Conservation (phyloP, 2,113 vertebrate species). For the Agapornis roseicollis region DNA sequence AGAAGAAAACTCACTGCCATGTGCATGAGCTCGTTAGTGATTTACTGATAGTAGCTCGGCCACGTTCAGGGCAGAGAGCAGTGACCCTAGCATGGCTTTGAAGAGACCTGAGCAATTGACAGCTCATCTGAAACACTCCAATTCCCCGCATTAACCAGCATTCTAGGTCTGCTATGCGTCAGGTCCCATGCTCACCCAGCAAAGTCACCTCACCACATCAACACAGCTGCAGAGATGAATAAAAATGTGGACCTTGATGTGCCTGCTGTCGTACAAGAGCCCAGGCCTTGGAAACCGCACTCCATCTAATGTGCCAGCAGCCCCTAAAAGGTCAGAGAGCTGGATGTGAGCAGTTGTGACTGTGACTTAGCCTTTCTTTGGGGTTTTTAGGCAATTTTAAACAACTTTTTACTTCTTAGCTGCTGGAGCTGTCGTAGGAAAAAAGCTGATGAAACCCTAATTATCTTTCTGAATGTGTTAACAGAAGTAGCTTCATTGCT, state of each 20-base stretch:
- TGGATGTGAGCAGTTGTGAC: not conserved
- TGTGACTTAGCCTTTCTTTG: not conserved
- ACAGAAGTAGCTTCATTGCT: not conserved
- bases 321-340: not conserved
- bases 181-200: not conserved
- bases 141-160: not conserved
- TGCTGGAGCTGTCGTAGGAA: not conserved
- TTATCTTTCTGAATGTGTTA: not conserved
- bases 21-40: slow-evolving; percentile 32
- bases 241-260: not conserved
- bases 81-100: not conserved
- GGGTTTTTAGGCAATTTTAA: not conserved
- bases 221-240: not conserved
- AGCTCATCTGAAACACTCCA: not conserved
- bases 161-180: not conserved
- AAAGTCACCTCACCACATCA: not conserved
- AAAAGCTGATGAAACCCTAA: not conserved
- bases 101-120: not conserved
- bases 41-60: not conserved
- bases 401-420: not conserved
- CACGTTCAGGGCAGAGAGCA: not conserved
- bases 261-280: not conserved
- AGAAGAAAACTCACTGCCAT: not conserved
- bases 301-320: not conserved
- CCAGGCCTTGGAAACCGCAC: not conserved